Percentiles rank a stretch among this genome's conserved stretches.
Conservation (phyloP, 2,113 vertebrate species). For the Pluvianellus socialis region DNA sequence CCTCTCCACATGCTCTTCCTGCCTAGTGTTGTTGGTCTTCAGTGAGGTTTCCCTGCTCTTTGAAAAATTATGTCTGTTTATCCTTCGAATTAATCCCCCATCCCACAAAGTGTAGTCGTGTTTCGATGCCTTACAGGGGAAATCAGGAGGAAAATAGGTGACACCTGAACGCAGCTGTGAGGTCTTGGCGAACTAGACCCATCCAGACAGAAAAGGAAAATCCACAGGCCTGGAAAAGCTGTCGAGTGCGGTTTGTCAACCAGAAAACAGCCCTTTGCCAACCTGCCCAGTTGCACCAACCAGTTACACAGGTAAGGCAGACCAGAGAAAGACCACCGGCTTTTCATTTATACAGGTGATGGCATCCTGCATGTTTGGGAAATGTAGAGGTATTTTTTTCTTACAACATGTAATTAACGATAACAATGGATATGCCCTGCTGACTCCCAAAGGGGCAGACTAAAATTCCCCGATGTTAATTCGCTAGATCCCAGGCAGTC, state of each 20-base stretch:
- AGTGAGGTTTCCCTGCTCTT: neutral
- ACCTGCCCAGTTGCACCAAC: fast-evolving
- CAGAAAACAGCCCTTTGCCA: neutral
- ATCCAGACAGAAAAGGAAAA: neutral
- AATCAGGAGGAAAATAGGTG: neutral
- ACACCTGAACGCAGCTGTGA: neutral
- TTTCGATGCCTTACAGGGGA: neutral
- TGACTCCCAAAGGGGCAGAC: neutral
- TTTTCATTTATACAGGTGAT: fast-evolving
- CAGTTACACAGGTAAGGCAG: fast-evolving
- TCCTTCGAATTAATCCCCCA: fast-evolving
- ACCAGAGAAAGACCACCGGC: too few species aligned
- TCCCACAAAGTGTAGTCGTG: fast-evolving
- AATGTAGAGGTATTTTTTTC: neutral
- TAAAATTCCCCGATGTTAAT: neutral
- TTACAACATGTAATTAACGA: neutral
- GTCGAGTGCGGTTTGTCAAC: neutral
- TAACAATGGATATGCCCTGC: neutral
- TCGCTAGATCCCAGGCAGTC: neutral
- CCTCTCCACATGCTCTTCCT: neutral
- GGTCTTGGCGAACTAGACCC: neutral
- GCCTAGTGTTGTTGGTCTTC: neutral
- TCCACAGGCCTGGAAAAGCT: neutral
- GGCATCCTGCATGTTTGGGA: neutral
- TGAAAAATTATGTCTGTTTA: neutral